These are phyloP conservation scores for Psococerastis gibbosa DNA, from an alignment of 2,888 invertebrate species.

Conservation along the genomic window DNA sequence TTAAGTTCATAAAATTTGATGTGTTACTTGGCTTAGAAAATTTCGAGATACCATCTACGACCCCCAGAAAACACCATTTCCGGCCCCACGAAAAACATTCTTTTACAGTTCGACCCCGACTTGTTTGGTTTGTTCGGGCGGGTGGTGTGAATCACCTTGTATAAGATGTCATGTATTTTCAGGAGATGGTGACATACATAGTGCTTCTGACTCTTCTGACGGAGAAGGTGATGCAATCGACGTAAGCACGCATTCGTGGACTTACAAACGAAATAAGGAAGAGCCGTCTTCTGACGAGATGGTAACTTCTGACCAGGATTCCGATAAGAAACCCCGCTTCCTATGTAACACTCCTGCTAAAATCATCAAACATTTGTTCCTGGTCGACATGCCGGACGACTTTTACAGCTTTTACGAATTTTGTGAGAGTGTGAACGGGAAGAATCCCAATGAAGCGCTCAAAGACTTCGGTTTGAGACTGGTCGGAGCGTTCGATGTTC, in stretches of 20 bases:
- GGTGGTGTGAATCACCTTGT: no score
- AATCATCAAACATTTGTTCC: slow-evolving; percentile 52
- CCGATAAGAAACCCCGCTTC: not conserved
- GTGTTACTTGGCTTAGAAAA: no score
- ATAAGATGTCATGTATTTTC: no score
- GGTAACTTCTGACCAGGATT: not conserved
- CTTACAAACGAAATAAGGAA: slow-evolving; percentile 5
- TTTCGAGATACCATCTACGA: no score
- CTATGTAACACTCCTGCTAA: slow-evolving; percentile 20
- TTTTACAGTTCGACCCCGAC: no score
- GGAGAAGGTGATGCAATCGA: not conserved
- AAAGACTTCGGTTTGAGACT: slow-evolving; percentile 45
- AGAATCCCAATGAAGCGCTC: slow-evolving; percentile 35
- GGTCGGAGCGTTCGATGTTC: slow-evolving; percentile 76
- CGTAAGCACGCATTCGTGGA: not conserved
- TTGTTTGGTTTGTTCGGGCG: no score
- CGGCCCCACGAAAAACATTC: no score
- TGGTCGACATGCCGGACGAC: slow-evolving; percentile 76
- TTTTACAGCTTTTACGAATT: slow-evolving; percentile 73
- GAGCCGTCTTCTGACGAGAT: slow-evolving; percentile 22
- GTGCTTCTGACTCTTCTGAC: not conserved
- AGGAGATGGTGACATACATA: no score
- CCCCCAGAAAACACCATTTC: no score
- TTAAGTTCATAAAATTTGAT: no score
- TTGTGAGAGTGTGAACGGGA: slow-evolving; percentile 27